Evolutionary conservation across 2,888 invertebrate species (phyloP).

Genomic region (Netelia melanura): DNA sequence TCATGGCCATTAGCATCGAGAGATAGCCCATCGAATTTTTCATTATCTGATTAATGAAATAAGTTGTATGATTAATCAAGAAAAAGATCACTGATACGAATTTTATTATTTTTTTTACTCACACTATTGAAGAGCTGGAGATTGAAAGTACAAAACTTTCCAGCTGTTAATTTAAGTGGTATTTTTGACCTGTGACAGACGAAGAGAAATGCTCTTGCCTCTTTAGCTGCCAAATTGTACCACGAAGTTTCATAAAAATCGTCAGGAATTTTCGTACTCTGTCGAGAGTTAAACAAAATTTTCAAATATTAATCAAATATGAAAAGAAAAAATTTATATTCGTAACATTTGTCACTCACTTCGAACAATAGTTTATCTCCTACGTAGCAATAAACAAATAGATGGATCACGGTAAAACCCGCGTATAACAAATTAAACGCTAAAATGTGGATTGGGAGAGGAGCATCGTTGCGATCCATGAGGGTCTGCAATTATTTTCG

Average conservation of each 20-base stretch:
- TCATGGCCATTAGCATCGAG: constrained; percentile 55
- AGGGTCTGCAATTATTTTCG: constrained; percentile 42
- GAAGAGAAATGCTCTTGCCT: constrained; percentile 62
- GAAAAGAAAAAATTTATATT: constrained; percentile 66
- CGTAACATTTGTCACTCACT: constrained; percentile 39
- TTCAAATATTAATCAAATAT: constrained; percentile 24
- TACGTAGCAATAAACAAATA: constrained; percentile 69
- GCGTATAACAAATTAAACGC: constrained; percentile 62
- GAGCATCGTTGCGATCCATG: constrained; percentile 50
- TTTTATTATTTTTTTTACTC: constrained; percentile 5
- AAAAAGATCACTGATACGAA: neutral
- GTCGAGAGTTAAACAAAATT: too few relatives aligned
- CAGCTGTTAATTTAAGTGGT: constrained; percentile 65
- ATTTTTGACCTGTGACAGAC: constrained; percentile 55
- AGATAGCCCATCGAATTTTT: constrained; percentile 64
- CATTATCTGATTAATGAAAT: neutral
- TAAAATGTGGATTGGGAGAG: constrained; percentile 52
- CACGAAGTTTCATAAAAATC: constrained; percentile 61
- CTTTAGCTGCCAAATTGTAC: constrained; percentile 55
- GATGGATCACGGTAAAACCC: constrained; percentile 64
- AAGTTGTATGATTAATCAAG: neutral
- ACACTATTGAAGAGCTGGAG: constrained; percentile 56
- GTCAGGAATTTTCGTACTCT: constrained; percentile 39
- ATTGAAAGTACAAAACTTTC: constrained; percentile 63
- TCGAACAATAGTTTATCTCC: constrained; percentile 64